phyloP scores from a whole-genome alignment of 2,888 invertebrate genomes.

The Sycophila texana region DNA sequence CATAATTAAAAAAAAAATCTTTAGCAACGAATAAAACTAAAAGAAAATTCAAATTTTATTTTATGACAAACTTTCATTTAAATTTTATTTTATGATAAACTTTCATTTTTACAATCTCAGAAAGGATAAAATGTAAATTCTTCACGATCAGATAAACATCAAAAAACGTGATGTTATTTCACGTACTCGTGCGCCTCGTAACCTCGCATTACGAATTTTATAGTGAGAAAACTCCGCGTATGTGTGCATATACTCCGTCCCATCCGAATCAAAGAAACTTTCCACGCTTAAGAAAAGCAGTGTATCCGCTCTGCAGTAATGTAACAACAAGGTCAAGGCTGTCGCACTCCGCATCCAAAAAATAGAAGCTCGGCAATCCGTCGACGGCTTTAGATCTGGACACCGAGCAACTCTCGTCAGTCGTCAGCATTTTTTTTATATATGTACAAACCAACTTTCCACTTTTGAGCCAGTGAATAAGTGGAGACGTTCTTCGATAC shows the following conservation, averaged over 20 bases:
- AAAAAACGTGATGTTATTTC: no score
- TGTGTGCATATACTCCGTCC: background rate
- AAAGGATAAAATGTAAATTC: no score
- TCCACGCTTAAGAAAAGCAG: background rate
- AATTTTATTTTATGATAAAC: no score
- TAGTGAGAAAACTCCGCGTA: background rate
- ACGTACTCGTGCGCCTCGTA: no score
- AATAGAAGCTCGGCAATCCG: background rate
- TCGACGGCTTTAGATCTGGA: background rate
- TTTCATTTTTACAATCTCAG: no score
- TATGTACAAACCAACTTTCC: conserved; percentile 8
- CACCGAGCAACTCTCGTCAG: background rate
- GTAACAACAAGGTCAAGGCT: background rate
- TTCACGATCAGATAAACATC: no score
- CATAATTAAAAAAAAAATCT: background rate
- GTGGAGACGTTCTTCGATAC: conserved; percentile 1
- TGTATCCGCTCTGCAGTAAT: background rate
- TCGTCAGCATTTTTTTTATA: background rate
- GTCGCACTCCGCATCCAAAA: background rate
- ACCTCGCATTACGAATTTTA: no score
- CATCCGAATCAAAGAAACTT: background rate
- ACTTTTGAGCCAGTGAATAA: background rate
- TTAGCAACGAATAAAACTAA: background rate
- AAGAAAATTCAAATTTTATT: no score
- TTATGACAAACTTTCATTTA: no score